These are phyloP conservation scores for Lontra canadensis DNA, from an alignment of 2,113 vertebrate genomes.

Conservation along the genomic window DNA sequence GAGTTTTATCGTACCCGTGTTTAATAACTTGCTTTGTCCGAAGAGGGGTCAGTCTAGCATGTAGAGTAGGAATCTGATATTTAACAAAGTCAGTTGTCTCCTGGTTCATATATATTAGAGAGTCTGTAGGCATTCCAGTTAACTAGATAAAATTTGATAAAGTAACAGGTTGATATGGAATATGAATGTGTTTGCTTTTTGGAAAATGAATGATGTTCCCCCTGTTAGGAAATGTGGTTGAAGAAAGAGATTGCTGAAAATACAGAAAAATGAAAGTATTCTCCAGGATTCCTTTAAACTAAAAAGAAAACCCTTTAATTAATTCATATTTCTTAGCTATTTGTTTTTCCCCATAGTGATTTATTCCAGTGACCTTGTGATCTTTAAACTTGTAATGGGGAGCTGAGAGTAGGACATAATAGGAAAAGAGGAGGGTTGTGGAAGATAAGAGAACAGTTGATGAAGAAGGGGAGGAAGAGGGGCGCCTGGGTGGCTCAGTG, in stretches of 20 bases:
- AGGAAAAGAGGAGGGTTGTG: neutral
- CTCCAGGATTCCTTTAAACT: neutral
- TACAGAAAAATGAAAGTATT: neutral
- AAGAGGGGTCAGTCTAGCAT: neutral
- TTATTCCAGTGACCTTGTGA: neutral
- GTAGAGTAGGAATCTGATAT: neutral
- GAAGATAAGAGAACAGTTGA: neutral
- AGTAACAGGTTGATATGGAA: neutral
- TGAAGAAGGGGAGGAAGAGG: neutral
- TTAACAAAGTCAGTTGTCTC: slow-evolving; percentile 1
- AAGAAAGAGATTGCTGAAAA: neutral
- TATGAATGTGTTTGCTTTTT: neutral
- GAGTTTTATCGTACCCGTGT: neutral
- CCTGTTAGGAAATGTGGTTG: neutral
- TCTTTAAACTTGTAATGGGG: neutral
- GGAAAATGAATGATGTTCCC: neutral
- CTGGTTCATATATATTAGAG: neutral
- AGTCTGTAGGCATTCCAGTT: neutral
- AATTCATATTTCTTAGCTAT: neutral
- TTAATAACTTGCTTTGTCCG: neutral
- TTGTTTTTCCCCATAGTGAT: neutral
- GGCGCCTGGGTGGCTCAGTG: no score
- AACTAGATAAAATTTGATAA: neutral
- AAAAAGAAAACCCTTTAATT: slow-evolving; percentile 3
- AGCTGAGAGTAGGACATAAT: neutral